Base-by-base conservation (phyloP, 1,140 invertebrate species). In the Drosophila subobscura region DNA sequence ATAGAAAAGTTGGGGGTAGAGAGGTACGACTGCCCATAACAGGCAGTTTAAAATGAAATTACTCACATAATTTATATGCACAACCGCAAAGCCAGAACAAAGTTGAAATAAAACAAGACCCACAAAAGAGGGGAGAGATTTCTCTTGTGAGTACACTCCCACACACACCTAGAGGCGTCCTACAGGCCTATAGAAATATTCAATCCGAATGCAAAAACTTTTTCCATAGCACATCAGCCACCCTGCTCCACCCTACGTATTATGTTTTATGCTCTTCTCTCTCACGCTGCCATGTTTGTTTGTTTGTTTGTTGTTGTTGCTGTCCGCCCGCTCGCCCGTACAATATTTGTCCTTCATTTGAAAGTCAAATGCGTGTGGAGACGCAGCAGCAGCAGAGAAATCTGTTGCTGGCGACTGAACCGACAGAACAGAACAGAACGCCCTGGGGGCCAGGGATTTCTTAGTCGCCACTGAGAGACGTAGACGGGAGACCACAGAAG, bases 291-390 rank as follows among this genome's bases (percentile, higher is more conserved):
- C 33, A 47, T 72, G 71, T 58, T 58, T 75, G 51, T 67, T 75
- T 74, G 60, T 72, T 49, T 83, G 71, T 51, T 79, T 78, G 55
- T 70, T 81, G 16, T 20, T 20, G 73, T 60, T 79, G 65, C 53
- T 70, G 78, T 57, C 57, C 71, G 72, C 58, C 67, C 46, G 59
- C 70, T 79, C 72, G 61, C 50, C 75, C 66, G 54, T 78, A 75
- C 77, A 86, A 86, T 88, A 88, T 88, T 88, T 88, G 83, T 88
- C 83, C 83, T 88, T 88, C 83, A 88, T 88, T 88, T 88, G 83
- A 88, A 88, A 88, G 83, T 88, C 83, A 88, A 88, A 88, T 88
- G 84, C 79, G 84, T 88, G 84, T 79, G 83, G 83, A 37, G 10
- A 37, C 33, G 33, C 10, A 37, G 29, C 29, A 33, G 29, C 33